Percentiles rank a stretch among this genome's conserved stretches.
phyloP scores from a whole-genome alignment of 2,113 vertebrate species.

The Reinhardtius hippoglossoides region DNA sequence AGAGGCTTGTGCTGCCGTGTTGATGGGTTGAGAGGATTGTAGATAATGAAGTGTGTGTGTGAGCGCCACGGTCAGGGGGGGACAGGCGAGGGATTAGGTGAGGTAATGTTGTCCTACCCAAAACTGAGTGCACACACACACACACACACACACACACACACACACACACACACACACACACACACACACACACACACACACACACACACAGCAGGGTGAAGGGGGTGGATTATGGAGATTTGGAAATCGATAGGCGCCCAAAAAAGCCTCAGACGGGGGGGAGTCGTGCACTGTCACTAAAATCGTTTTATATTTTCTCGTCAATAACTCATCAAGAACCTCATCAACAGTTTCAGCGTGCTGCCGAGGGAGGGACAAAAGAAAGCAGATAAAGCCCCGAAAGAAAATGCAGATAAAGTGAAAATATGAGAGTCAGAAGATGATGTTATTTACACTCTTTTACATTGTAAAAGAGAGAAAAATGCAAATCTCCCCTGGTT shows the following conservation, averaged over 20 bases:
- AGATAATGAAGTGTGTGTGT: slow-evolving; percentile 11
- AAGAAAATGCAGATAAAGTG: slow-evolving; percentile 35
- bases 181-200: not conserved
- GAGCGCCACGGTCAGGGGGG: not conserved
- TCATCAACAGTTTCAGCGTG: slow-evolving; percentile 50
- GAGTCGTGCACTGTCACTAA: slow-evolving; percentile 26
- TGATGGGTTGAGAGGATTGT: slow-evolving; percentile 1
- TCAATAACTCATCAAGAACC: slow-evolving; percentile 70
- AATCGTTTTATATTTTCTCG: slow-evolving; percentile 50
- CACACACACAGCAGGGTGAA: not conserved
- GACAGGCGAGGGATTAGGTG: not conserved
- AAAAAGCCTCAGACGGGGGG: not conserved
- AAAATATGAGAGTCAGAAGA: slow-evolving; percentile 22
- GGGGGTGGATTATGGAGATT: slow-evolving; percentile 22
- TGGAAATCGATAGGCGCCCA: slow-evolving; percentile 25
- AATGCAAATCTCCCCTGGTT: slow-evolving; percentile 45
- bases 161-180: not conserved
- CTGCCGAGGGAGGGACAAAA: slow-evolving; percentile 17
- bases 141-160: slow-evolving; percentile 2
- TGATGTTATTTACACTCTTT: slow-evolving; percentile 52
- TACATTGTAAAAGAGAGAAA: slow-evolving; percentile 11
- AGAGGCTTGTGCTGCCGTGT: slow-evolving; percentile 8
- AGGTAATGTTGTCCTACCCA: not conserved
- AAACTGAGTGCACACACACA: not conserved
- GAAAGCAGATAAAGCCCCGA: no score